phyloP scores from a whole-genome alignment of 2,113 vertebrate species.

The Pseudorhombus dupliciocellatus region DNA sequence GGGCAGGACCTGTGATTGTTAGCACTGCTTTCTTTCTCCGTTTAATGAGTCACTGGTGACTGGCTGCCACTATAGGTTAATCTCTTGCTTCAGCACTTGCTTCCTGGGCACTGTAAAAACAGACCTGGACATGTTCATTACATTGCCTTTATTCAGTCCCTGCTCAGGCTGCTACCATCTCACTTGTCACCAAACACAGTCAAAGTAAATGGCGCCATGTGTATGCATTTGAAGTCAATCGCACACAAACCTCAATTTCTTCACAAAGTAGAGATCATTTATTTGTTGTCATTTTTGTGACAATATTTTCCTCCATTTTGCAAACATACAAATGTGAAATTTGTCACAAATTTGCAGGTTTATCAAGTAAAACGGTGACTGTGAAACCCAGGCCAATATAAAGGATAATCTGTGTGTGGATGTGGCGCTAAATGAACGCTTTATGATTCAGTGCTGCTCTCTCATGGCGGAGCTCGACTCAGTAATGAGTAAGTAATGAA shows the following conservation, averaged over 20 bases:
- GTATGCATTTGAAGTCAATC: background rate
- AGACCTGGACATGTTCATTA: background rate
- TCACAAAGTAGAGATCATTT: background rate
- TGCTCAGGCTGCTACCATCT: background rate
- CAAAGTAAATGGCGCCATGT: background rate
- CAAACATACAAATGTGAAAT: too few relatives aligned
- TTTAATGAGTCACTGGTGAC: constrained; percentile 53
- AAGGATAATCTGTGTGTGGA: constrained; percentile 64
- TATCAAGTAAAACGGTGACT: constrained; percentile 25
- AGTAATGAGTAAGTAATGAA: constrained; percentile 86
- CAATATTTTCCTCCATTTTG: background rate
- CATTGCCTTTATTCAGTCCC: constrained; percentile 6
- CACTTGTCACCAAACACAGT: background rate
- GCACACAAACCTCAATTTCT: background rate
- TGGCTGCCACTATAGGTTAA: constrained; percentile 42
- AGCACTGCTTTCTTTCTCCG: constrained; percentile 32
- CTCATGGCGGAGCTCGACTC: constrained; percentile 65
- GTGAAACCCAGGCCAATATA: constrained; percentile 55
- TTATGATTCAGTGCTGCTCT: constrained; percentile 80
- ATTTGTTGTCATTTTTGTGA: background rate
- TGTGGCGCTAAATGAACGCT: constrained; percentile 77
- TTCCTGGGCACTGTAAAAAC: constrained; percentile 32
- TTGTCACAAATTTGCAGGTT: background rate
- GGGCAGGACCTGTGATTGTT: constrained; percentile 37
- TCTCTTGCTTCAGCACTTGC: constrained; percentile 24